These are phyloP conservation scores for Podarcis muralis DNA, from an alignment of 2,113 vertebrate species.

Conservation along the genomic window DNA sequence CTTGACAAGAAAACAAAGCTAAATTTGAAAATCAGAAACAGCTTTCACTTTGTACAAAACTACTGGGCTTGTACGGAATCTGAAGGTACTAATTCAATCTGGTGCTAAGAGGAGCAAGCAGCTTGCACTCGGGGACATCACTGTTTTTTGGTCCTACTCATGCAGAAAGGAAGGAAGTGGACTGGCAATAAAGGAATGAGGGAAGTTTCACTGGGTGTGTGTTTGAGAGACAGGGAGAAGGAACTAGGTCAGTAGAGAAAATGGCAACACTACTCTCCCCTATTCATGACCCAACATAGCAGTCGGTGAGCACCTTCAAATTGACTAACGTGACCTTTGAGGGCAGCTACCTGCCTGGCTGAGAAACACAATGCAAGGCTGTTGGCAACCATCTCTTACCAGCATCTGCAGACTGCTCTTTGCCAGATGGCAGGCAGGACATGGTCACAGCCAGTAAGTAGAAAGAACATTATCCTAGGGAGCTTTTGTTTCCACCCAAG, in stretches of 20 bases:
- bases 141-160: not conserved
- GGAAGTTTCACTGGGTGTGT: not conserved
- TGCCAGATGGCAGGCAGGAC: conserved; percentile 67
- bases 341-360: not conserved
- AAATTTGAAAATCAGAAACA: not conserved
- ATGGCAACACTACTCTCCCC: not conserved
- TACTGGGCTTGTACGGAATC: not conserved
- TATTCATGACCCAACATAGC: not conserved
- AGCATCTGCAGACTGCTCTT: not conserved
- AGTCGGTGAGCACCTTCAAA: not conserved
- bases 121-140: not conserved
- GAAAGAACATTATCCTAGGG: rapidly evolving
- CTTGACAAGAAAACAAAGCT: not conserved
- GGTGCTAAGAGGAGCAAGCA: not conserved
- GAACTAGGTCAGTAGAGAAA: not conserved
- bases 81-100: not conserved
- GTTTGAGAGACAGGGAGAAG: too few species aligned
- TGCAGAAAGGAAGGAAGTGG: not conserved
- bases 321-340: not conserved
- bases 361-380: conserved; percentile 20
- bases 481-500: conserved; percentile 48
- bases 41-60: not conserved
- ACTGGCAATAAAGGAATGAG: not conserved
- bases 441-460: not conserved
- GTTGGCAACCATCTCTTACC: not conserved